Base-by-base conservation (phyloP, 2,797 vertebrate genomes). In the Distichodus sexfasciatus region DNA sequence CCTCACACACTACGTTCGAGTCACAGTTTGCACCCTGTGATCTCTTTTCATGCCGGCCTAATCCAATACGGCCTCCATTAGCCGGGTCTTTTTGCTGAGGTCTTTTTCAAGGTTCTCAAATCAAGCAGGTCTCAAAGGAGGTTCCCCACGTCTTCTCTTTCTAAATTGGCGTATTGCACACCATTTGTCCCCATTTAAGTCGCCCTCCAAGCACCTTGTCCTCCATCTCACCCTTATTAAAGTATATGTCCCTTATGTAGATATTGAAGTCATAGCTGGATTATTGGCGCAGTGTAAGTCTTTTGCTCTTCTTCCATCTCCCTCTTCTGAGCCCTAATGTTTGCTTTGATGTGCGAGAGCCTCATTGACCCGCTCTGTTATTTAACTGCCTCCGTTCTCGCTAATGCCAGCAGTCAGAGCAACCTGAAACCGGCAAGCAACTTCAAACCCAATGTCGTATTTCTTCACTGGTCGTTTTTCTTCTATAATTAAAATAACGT, bases 41-140 rank as follows among this genome's bases (percentile, higher is more conserved):
- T 60, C 17, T 38, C 46, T 60, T 75, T 74, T 69, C 33, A 66
- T 31, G 9, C 61, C 4, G 33, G 28, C 2, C 71, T 81, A 78
- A 78, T 78, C 63, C 64, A 78, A 81, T 78, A 76, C 60, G 64
- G 70, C 74, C 72, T 71, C 71, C 71, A 78, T 81, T 76, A 76
- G 68, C 35, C 51, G 44, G 68, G 72, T 67, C 65, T 40, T 65
- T 44, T 44, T 55, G 46, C 65, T 46, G 31, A 57, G 70, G 48
- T 43, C 44, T 77, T 75, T 69, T 43, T 66, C 24, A 69, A 64
- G 19, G 66, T 44, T 40, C 59, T 66, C 46, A 71, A 61, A 31
- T 61, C 66, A 53, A 58, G 57, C 57, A 50, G 40, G 14, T 58
- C 73, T 70, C 70, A 23, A 51, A 31, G 66, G 74, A 70, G 24